Evolutionary conservation across 1,140 invertebrate genomes (phyloP).

Genomic region (Temnothorax longispinosus): DNA sequence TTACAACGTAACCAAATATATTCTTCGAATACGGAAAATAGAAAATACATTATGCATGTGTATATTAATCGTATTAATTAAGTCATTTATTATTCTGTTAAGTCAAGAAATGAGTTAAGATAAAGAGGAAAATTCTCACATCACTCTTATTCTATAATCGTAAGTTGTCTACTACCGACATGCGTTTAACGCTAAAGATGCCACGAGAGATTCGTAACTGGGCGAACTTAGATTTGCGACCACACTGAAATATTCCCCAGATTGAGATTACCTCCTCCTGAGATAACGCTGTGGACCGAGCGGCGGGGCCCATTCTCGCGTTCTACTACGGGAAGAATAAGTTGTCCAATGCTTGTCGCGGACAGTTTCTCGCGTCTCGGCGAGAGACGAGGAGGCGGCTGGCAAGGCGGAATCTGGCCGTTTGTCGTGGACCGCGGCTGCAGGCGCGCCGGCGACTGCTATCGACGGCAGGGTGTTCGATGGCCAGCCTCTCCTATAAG

Average conservation of each 20-base stretch:
- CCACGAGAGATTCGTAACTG: neutral
- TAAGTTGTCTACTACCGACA: neutral
- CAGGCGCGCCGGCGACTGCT: neutral
- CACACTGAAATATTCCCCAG: neutral
- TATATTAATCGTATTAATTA: neutral
- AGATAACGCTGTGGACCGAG: neutral
- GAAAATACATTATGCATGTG: neutral
- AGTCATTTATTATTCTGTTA: neutral
- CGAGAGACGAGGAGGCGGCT: neutral
- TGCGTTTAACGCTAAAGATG: neutral
- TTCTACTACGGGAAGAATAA: neutral
- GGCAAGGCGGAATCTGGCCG: conserved; percentile 1
- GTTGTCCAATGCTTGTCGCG: neutral
- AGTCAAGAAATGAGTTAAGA: neutral
- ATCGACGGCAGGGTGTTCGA: conserved; percentile 38
- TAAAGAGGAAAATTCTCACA: neutral
- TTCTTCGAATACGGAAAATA: neutral
- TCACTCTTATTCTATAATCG: neutral
- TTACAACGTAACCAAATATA: neutral
- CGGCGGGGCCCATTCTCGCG: neutral
- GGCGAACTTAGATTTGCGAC: neutral
- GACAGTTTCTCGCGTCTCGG: neutral
- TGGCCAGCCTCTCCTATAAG: neutral
- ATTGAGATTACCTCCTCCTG: neutral
- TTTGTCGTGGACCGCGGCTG: conserved; percentile 16